Percentiles rank a stretch among this genome's conserved stretches.
Conservation (phyloP, 2,888 invertebrate species). For the Arrhopalites spinosus region DNA sequence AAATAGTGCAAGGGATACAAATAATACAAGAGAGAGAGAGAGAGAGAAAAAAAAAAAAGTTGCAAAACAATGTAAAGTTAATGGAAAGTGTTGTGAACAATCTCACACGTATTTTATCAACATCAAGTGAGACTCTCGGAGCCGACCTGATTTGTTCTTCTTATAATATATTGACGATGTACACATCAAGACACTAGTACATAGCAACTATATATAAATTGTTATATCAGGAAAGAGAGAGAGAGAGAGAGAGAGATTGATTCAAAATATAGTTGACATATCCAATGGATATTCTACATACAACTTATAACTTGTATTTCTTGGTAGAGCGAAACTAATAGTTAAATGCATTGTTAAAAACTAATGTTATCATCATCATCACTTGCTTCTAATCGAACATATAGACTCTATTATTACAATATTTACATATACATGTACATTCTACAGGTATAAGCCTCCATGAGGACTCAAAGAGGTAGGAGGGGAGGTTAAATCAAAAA, state of each 20-base stretch:
- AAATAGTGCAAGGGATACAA: neutral
- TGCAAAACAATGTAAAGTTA: constrained; percentile 33
- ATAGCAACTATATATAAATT: neutral
- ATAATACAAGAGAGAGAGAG: constrained; percentile 15
- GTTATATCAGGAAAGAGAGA: neutral
- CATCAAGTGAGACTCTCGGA: neutral
- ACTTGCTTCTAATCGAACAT: too few relatives aligned
- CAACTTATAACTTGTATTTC: neutral
- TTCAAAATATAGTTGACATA: neutral
- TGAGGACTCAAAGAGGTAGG: neutral
- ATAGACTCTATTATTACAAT: neutral
- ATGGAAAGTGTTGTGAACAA: constrained; percentile 34
- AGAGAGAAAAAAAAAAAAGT: neutral
- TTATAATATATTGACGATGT: neutral
- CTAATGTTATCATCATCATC: neutral
- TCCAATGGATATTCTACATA: neutral
- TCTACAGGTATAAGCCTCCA: neutral
- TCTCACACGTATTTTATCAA: constrained; percentile 5
- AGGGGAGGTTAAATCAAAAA: neutral
- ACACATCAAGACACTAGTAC: neutral
- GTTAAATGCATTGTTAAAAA: neutral
- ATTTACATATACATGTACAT: neutral
- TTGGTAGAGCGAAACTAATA: neutral
- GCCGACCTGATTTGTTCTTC: constrained; percentile 27
- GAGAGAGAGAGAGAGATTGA: neutral